Evolutionary conservation across 2,113 vertebrate genomes (phyloP).

Genomic region (Martes martes): DNA sequence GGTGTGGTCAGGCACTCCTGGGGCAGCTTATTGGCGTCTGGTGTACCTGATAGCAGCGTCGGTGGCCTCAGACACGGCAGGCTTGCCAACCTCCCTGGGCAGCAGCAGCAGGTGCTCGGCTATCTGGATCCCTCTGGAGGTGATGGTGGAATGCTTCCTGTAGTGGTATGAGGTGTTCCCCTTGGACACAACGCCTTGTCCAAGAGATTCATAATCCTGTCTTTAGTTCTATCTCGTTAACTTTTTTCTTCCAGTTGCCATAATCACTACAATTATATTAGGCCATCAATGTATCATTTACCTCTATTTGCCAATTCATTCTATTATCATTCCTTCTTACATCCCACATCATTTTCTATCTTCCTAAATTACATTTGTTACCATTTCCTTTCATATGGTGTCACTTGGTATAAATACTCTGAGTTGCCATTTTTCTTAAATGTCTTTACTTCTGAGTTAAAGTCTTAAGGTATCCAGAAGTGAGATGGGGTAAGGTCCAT

Average conservation of each 20-base stretch:
- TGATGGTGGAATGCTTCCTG: slow-evolving; percentile 53
- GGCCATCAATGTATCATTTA: background rate
- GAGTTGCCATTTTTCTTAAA: background rate
- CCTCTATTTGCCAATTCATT: background rate
- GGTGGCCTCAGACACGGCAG: background rate
- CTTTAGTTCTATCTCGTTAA: background rate
- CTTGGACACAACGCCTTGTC: background rate
- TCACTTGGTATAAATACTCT: background rate
- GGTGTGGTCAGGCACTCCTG: background rate
- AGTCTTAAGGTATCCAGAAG: background rate
- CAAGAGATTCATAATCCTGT: background rate
- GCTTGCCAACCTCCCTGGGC: background rate
- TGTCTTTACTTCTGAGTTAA: background rate
- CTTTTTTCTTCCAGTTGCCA: background rate
- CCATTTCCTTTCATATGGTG: background rate
- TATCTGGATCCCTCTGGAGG: background rate
- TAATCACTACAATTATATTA: background rate
- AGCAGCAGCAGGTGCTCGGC: background rate
- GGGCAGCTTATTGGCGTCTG: background rate
- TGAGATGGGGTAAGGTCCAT: too few species aligned
- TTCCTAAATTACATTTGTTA: background rate
- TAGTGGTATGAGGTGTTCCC: slow-evolving; percentile 26
- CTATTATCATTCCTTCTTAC: background rate
- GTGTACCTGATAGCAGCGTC: background rate
- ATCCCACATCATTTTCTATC: background rate